A percentile compares a stretch with the other conserved stretches of the same genome.
phyloP scores from a whole-genome alignment of 2,888 invertebrate species.

The Cataglyphis rosenhaueri region DNA sequence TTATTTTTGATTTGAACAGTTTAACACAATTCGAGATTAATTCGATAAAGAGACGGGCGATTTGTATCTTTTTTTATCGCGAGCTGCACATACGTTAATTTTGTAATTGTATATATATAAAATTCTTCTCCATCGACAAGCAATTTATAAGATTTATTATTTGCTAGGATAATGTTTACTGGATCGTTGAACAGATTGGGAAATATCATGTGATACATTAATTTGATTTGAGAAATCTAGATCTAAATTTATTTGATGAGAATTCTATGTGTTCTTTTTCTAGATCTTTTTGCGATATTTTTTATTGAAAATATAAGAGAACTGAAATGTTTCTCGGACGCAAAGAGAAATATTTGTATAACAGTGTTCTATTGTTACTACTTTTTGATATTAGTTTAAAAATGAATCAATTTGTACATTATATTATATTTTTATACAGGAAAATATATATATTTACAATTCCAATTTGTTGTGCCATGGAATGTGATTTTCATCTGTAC shows the following conservation, averaged over 20 bases:
- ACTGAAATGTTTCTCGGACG: background rate
- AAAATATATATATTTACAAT: slow-evolving; percentile 31
- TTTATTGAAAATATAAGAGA: slow-evolving; percentile 2
- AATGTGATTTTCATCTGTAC: slow-evolving; percentile 7
- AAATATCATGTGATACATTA: slow-evolving; percentile 4
- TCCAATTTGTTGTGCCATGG: background rate
- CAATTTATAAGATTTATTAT: slow-evolving; percentile 48
- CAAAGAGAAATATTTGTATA: background rate
- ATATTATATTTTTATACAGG: slow-evolving; percentile 44
- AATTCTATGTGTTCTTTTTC: background rate
- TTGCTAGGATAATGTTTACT: slow-evolving; percentile 50
- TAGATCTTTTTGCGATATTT: background rate
- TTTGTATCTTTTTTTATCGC: slow-evolving; percentile 18
- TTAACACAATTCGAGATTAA: slow-evolving; percentile 10
- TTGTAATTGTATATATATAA: slow-evolving; percentile 10
- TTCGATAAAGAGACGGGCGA: background rate
- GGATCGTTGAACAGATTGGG: slow-evolving; percentile 36
- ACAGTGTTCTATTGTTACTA: slow-evolving; percentile 17
- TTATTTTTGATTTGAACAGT: slow-evolving; percentile 13
- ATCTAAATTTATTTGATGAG: background rate
- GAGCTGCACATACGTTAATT: slow-evolving; percentile 2
- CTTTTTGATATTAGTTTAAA: slow-evolving; percentile 35
- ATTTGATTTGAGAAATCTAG: slow-evolving; percentile 8
- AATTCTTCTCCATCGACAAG: background rate
- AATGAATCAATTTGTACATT: slow-evolving; percentile 28